Evolutionary conservation across 2,113 vertebrate genomes (phyloP).

Genomic region (Cyanocitta stelleri): DNA sequence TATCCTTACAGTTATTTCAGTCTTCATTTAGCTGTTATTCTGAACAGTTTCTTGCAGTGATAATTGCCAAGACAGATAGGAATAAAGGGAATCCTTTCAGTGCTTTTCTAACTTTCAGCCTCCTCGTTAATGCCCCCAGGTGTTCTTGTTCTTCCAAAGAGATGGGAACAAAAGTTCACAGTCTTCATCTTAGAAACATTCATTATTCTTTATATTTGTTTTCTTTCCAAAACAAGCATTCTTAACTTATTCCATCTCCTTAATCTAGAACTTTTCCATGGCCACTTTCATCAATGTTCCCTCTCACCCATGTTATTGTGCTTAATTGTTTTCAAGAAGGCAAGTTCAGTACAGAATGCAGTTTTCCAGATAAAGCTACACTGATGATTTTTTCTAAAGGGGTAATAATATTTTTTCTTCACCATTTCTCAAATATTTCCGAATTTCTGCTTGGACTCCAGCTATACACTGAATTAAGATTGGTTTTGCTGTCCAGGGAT

Average conservation of each 20-base stretch:
- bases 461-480: not conserved
- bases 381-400: not conserved
- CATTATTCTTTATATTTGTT: not conserved
- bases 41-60: not conserved
- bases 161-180: not conserved
- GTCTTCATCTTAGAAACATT: not conserved
- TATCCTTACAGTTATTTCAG: not conserved
- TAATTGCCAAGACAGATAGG: not conserved
- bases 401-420: not conserved
- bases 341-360: not conserved
- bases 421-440: not conserved
- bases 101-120: not conserved
- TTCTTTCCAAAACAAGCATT: conserved; percentile 4
- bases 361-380: not conserved
- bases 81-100: not conserved
- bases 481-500: not conserved
- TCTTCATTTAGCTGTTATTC: not conserved
- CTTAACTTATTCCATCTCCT: not conserved
- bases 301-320: not conserved
- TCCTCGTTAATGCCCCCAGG: not conserved
- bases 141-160: not conserved
- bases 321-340: not conserved
- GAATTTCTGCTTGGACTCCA: not conserved
- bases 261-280: not conserved
- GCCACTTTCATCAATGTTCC: not conserved